These are phyloP conservation scores for Solenodon paradoxus DNA, from an alignment of 2,113 vertebrate species.

Conservation along the genomic window DNA sequence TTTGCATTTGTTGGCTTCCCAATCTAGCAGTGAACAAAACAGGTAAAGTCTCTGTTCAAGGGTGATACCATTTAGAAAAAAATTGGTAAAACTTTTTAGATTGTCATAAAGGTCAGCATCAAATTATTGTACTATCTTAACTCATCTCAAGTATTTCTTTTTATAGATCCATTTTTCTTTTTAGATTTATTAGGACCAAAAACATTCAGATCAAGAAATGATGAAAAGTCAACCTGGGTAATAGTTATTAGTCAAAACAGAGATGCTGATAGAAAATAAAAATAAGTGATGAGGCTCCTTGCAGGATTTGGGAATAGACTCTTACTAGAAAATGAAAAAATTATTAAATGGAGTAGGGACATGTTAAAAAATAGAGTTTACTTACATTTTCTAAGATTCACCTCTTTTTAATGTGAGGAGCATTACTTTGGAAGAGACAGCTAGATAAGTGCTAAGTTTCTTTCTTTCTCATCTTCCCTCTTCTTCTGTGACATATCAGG, in stretches of 20 bases:
- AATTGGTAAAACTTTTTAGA: neutral
- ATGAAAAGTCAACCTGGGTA: neutral
- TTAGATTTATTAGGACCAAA: neutral
- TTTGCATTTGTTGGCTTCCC: neutral
- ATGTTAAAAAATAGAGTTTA: neutral
- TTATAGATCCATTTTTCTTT: neutral
- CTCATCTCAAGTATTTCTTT: neutral
- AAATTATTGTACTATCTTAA: neutral
- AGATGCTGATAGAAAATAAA: neutral
- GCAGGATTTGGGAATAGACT: neutral
- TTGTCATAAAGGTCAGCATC: neutral
- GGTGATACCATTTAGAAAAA: neutral
- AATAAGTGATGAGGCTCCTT: neutral
- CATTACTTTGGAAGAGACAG: neutral
- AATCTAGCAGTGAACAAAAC: neutral
- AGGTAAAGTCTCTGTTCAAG: neutral
- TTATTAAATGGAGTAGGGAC: neutral
- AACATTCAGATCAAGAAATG: neutral
- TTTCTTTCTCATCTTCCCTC: neutral
- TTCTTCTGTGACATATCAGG: slow-evolving; percentile 5
- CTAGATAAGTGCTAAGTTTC: neutral
- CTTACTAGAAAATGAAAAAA: neutral
- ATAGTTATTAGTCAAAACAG: neutral
- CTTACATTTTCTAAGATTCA: neutral
- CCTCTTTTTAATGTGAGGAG: neutral